Conservation (phyloP, 53 echinoderm and acorn worm genomes). For the Paracentrotus lividus region DNA sequence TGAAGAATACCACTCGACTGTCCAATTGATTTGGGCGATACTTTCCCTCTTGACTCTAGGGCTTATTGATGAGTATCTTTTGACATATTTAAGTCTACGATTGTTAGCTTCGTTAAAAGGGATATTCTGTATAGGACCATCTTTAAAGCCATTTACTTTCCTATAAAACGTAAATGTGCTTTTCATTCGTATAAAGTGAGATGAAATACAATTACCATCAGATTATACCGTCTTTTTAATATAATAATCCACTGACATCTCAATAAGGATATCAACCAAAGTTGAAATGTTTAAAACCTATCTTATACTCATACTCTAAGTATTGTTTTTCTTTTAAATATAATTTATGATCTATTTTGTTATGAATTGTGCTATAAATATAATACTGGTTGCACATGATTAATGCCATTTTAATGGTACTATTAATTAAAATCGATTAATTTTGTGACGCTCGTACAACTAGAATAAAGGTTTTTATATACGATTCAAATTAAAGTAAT, state of each 20-base stretch:
- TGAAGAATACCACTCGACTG: constrained; percentile 21
- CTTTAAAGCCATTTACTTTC: neutral
- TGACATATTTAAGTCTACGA: neutral
- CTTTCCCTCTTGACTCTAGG: neutral
- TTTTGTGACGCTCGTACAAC: no score
- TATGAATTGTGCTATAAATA: no score
- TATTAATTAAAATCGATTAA: no score
- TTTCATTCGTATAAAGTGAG: neutral
- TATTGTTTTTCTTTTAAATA: no score
- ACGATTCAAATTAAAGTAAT: no score
- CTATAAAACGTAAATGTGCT: neutral
- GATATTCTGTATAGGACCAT: neutral
- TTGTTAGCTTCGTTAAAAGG: neutral
- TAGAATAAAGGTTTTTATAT: no score
- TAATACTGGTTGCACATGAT: no score
- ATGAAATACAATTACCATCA: neutral
- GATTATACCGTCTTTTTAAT: neutral
- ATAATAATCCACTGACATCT: neutral
- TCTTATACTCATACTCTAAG: no score
- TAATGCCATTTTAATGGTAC: no score
- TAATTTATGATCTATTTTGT: no score
- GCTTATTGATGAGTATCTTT: neutral
- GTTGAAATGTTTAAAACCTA: no score
- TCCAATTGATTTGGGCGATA: constrained; percentile 30
- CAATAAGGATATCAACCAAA: no score